A percentile compares a stretch with the other conserved stretches of the same genome.
phyloP scores from a whole-genome alignment of 2,888 invertebrate genomes.

The Ferrisia virgata region DNA sequence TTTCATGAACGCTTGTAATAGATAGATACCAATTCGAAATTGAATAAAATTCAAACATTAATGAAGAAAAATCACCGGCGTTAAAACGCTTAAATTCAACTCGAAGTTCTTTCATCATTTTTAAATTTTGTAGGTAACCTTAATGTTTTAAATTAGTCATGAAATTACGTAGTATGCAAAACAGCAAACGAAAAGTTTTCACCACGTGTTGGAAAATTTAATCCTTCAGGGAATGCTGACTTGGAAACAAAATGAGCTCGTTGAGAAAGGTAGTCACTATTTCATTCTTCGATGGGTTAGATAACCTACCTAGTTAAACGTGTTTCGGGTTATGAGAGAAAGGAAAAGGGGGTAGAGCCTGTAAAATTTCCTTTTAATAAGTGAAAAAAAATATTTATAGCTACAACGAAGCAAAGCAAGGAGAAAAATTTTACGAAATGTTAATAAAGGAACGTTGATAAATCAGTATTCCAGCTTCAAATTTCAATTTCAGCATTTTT shows the following conservation, averaged over 20 bases:
- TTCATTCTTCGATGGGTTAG: not conserved
- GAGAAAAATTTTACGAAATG: too few relatives aligned
- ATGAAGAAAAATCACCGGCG: not conserved
- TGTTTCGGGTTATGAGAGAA: too few relatives aligned
- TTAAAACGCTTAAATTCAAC: not conserved
- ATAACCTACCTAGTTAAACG: not conserved
- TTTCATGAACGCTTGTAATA: not conserved
- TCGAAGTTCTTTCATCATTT: not conserved
- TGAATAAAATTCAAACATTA: not conserved
- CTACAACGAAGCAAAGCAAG: too few relatives aligned
- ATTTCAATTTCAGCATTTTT: too few relatives aligned
- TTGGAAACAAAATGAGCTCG: not conserved
- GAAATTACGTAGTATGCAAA: not conserved
- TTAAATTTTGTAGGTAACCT: not conserved
- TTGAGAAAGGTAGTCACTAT: not conserved
- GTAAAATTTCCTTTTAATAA: not conserved
- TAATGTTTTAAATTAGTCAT: not conserved
- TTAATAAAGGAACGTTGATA: too few relatives aligned
- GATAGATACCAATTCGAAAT: not conserved
- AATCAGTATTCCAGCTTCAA: too few relatives aligned
- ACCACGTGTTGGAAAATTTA: not conserved
- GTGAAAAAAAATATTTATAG: too few relatives aligned
- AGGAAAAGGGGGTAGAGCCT: too few relatives aligned
- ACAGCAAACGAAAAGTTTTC: not conserved
- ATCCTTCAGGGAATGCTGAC: not conserved